Base-by-base conservation (phyloP, 2,888 invertebrate species). In the Monochamus alternatus region DNA sequence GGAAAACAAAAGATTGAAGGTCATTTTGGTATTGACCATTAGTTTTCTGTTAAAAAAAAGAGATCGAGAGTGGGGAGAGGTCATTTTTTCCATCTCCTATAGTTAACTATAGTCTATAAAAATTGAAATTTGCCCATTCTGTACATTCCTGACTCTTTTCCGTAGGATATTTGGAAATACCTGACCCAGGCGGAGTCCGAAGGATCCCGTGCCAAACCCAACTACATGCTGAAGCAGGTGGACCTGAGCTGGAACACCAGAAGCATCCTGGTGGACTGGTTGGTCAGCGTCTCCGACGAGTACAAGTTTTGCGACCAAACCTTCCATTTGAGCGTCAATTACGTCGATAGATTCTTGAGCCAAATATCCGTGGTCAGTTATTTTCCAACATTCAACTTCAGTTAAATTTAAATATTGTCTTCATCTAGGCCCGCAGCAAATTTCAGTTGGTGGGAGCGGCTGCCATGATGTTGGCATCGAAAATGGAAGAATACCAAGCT, bases 381-480 rank as follows among this genome's bases (percentile, higher is more conserved):
- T 12, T 12, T 22, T 47, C 10, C 47, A 47, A 3, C 10, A 12
- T 3, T 12, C 3, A 10, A 12, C 10, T 12, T 0, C 47, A 47
- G 10, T 47, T 7, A 47, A 9, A 47, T 22, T 51, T n/a, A 4
- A 38, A 38, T 7, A 7, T 9, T 5, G 68, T 75, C 22, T 22
- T 22, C 22, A 22, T 81, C 73, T 74, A 87, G 88, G 84, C 84
- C 0, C 82, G 83, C 31, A 82, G 83, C 10, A 88, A 88, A 80
- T 86, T 89, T 55, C 89, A 89, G 82, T 78, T 89, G 14, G 83
- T 89, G 0, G 89, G 88, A n/a, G 85, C 87, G 1, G 86, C 87
- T 5, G 88, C 88, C 0, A 87, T 89, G 86, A 84, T 88, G 84
- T 71, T 89, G 22, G 88, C 89, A 3, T 84, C 86, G 1, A 89